Base-by-base conservation (phyloP, 2,113 vertebrate genomes). In the Neodontobutis hainanensis region DNA sequence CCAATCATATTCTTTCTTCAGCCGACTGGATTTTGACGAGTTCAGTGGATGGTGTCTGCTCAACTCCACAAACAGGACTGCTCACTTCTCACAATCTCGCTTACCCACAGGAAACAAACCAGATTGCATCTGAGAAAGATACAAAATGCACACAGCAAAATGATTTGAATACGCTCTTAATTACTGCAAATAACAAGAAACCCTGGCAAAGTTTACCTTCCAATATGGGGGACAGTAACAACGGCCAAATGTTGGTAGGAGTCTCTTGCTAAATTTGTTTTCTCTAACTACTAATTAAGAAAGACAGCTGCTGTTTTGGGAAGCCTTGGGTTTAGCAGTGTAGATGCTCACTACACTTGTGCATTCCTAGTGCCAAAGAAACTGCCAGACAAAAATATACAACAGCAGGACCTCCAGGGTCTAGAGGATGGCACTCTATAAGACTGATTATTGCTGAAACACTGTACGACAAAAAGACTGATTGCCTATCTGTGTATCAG, bases 391-490 rank as follows among this genome's bases (percentile, higher is more conserved):
- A 34, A 34, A 50, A 34, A 53, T 46, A 46, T 46, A 46, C 44
- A 46, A 10, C 5, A 43, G 56, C 8, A 16, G 16, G 56, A 36
- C 27, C 35, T 15, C 44, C 32, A 42, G 53, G 36, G 61, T 62
- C 12, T 6, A 2, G n/a, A 10, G 42, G 40, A 6, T 38, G 32
- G 11, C 10, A 16, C 60, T 11, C 11, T 65, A 40, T 65, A 16
- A 52, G 65, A 58, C 34, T 65, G 63, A 65, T 77, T 69, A 46
- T 58, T 59, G 38, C 10, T 38, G 40, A 69, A 65, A 62, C 27
- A 11, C 2, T 4, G 12, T 8, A 9, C 52, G 40, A 42, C 56
- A 48, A 70, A 65, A 42, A 48, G 43, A 61, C 14, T 47, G 63
- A 65, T 48, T 61, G 43, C 16, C 47, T 43, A 8, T 70, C 52